Percentiles rank a stretch among this genome's conserved stretches.
phyloP scores from a whole-genome alignment of 2,888 invertebrate species.

The Congeria kusceri region DNA sequence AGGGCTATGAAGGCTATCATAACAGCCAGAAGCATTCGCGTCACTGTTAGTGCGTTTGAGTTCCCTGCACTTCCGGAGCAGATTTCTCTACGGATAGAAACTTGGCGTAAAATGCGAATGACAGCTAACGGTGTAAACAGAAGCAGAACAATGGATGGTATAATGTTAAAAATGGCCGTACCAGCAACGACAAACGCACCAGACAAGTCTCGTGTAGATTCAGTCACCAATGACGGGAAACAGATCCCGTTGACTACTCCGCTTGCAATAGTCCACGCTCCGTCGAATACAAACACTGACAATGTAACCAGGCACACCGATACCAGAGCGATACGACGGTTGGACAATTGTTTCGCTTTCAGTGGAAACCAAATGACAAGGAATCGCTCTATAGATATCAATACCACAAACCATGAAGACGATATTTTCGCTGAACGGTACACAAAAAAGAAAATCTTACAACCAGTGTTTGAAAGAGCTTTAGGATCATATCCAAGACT shows the following conservation, averaged over 20 bases:
- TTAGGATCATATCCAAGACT: conserved; percentile 59
- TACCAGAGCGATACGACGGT: conserved; percentile 42
- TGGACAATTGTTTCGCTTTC: conserved; percentile 52
- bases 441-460: conserved; percentile 65
- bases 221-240: conserved; percentile 18
- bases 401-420: conserved; percentile 68
- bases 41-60: conserved; percentile 55
- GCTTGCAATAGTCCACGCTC: conserved; percentile 58
- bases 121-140: conserved; percentile 63
- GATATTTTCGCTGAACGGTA: conserved; percentile 63
- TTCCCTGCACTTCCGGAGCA: conserved; percentile 20
- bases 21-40: conserved; percentile 71
- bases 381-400: conserved; percentile 68
- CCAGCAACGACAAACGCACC: conserved; percentile 56
- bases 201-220: conserved; percentile 18
- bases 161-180: conserved; percentile 49
- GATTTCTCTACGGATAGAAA: conserved; percentile 16
- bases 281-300: conserved; percentile 47
- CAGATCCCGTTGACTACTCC: conserved; percentile 53
- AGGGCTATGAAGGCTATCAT: conserved; percentile 69
- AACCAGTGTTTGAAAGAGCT: conserved; percentile 58
- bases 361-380: conserved; percentile 67
- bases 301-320: neutral
- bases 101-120: conserved; percentile 34
- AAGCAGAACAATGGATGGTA: conserved; percentile 63